Base-by-base conservation (phyloP, 2,113 vertebrate genomes). In the Albula goreensis region DNA sequence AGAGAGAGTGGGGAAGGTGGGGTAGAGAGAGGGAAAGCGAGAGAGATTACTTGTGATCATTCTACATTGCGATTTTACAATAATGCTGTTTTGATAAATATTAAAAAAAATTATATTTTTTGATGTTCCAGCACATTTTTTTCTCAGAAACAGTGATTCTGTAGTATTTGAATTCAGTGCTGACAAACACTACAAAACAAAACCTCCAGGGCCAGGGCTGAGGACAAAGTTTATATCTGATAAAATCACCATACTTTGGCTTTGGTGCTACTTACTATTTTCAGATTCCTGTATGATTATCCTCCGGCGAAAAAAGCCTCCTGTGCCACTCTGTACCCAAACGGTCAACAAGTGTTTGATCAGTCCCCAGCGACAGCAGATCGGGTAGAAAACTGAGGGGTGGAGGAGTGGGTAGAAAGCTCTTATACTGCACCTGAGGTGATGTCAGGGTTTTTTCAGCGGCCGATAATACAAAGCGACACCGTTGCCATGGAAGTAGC, bases 401-500 rank as follows among this genome's bases (percentile, higher is more conserved):
- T 31, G n/a, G 48, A 11, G 50, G 25, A 49, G 17, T 25, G 53
- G n/a, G 4, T 5, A 11, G 77, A 11, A 57, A 60, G 48, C 77
- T 70, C 48, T 51, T 85, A 81, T 81, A 81, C 60, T 63, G 60
- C 22, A 63, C 56, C 19, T 48, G 63, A 6, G 41, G 41, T 81
- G 80, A 56, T 79, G 41, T 41, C 78, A 49, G 15, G 48, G 41
- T 50, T 15, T 74, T 15, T 74, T 15, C 4, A 50, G 25, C 19
- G 11, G 78, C 25, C 4, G 8, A 17, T 3, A 50, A 11, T 17
- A 17, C 22, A 41, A 41, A 41, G 31, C 31, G 31, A 41, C 5
- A 48, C 41, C n/a, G 51, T 85, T 22, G 57, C 84, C 49, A 81
- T 50, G 78, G 56, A n/a, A 22, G 63, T 66, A 80, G 57, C 49